Evolutionary conservation across 1,140 invertebrate genomes (phyloP).

Genomic region (Batillaria attramentaria): DNA sequence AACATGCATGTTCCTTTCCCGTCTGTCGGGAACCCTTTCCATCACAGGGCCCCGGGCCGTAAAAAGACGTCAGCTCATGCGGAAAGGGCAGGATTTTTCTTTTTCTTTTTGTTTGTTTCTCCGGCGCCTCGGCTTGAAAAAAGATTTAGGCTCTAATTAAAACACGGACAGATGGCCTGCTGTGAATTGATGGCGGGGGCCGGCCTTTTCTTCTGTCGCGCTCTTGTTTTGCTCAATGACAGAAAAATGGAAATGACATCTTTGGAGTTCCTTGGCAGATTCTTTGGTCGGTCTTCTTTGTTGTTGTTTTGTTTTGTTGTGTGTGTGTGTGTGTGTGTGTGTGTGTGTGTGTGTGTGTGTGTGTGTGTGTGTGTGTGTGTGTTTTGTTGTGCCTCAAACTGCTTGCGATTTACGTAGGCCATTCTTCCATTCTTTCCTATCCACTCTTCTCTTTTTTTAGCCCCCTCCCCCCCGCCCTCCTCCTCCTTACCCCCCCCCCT

Average conservation of each 20-base stretch:
- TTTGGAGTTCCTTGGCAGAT: not conserved
- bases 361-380: not conserved
- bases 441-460: not conserved
- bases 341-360: not conserved
- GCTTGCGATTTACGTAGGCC: not conserved
- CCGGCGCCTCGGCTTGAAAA: not conserved
- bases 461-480: not conserved
- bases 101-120: not conserved
- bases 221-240: not conserved
- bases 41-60: no score
- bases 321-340: not conserved
- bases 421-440: not conserved
- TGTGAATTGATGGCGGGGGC: not conserved
- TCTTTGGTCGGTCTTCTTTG: not conserved
- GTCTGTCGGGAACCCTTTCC: no score
- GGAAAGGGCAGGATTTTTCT: no score
- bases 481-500: not conserved
- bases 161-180: not conserved
- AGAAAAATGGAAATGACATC: not conserved
- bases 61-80: no score
- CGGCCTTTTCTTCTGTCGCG: not conserved
- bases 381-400: not conserved
- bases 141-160: not conserved
- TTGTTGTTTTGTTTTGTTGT: not conserved
- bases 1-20: no score